phyloP scores from a whole-genome alignment of 2,797 vertebrate species.

The Syngnathus rostellatus region DNA sequence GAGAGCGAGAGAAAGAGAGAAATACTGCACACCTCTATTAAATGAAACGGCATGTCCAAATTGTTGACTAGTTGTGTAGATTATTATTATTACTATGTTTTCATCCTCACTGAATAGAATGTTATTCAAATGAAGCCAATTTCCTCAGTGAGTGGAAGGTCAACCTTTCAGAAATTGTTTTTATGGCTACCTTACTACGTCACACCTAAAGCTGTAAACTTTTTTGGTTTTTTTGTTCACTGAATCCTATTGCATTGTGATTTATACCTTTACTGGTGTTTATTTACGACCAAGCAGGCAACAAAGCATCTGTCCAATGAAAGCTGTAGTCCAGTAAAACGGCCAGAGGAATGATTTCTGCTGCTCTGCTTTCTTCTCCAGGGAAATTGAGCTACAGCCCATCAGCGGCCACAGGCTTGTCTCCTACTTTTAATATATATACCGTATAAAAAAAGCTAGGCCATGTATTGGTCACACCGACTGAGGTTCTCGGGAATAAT shows the following conservation, averaged over 20 bases:
- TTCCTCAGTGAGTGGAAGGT: neutral
- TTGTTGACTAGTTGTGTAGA: too few relatives aligned
- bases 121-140: too few relatives aligned
- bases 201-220: neutral
- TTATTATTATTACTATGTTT: too few relatives aligned
- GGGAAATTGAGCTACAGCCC: conserved; percentile 1
- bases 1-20: too few relatives aligned
- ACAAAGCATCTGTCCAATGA: neutral
- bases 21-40: too few relatives aligned
- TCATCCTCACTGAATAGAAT: too few relatives aligned
- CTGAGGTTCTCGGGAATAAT: conserved; percentile 4
- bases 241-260: neutral
- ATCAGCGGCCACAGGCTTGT: neutral
- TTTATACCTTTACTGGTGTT: neutral
- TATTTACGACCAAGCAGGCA: neutral
- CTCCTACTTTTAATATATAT: neutral
- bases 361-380: neutral
- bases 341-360: conserved; percentile 1
- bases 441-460: neutral
- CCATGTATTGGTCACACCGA: conserved; percentile 2
- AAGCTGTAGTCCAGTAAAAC: neutral
- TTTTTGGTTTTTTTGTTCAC: neutral
- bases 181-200: neutral
- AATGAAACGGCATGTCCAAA: too few relatives aligned
- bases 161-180: neutral